These are phyloP conservation scores for Labrus mixtus DNA, from an alignment of 2,113 vertebrate genomes.

Conservation along the genomic window DNA sequence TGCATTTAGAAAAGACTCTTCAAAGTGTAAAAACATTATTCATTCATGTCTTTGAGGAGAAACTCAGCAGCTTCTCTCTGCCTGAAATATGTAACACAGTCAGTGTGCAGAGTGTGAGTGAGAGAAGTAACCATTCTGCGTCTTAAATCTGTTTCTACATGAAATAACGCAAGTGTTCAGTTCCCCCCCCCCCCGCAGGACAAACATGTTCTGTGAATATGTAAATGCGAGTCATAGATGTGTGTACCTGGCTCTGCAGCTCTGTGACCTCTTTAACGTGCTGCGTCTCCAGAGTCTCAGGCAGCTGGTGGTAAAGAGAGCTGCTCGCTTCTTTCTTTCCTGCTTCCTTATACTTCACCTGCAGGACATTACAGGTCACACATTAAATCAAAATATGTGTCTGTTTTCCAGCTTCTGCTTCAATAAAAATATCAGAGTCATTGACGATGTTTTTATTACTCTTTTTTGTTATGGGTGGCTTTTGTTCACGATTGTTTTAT, in stretches of 20 bases:
- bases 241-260: constrained; percentile 86
- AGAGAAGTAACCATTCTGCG: no score
- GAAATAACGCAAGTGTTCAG: not conserved
- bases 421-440: no score
- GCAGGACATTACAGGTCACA: not conserved
- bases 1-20: not conserved
- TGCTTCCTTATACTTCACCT: constrained; percentile 88
- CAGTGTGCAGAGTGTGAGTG: not conserved
- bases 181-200: not conserved
- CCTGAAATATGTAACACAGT: not conserved
- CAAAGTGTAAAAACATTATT: constrained; percentile 2
- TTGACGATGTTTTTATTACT: no score
- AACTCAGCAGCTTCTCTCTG: not conserved
- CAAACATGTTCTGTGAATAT: not conserved
- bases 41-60: constrained; percentile 1
- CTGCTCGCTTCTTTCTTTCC: constrained; percentile 84
- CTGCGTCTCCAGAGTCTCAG: constrained; percentile 90
- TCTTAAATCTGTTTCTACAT: not conserved
- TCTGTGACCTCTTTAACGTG: constrained; percentile 86
- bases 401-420: no score
- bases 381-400: not conserved
- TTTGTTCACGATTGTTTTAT: no score
- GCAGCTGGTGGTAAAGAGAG: constrained; percentile 88
- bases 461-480: no score
- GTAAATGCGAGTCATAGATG: constrained; percentile 18